Evolutionary conservation across 1,140 invertebrate species (phyloP).

Genomic region (Drosophila pallidifrons): DNA sequence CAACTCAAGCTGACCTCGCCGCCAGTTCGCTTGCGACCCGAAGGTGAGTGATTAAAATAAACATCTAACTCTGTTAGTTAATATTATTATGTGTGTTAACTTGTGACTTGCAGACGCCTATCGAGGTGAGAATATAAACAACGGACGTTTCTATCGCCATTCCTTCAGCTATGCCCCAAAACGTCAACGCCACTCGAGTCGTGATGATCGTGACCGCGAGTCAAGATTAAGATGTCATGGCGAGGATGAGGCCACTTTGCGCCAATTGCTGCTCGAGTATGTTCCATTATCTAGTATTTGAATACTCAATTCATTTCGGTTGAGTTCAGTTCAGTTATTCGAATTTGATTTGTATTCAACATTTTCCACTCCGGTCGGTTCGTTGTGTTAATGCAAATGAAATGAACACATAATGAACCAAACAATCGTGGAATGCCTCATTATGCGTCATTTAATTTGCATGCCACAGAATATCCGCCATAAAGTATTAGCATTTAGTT

Average conservation of each 20-base stretch:
- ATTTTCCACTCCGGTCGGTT: background rate
- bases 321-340: background rate
- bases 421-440: conserved; percentile 37
- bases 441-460: conserved; percentile 75
- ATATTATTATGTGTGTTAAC: too few relatives aligned
- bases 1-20: conserved; percentile 85
- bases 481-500: conserved; percentile 76
- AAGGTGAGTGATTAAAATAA: conserved; percentile 63
- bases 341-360: background rate
- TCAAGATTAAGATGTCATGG: conserved; percentile 85
- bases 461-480: conserved; percentile 54
- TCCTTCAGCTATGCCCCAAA: conserved; percentile 85
- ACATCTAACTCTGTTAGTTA: background rate
- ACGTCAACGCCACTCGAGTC: conserved; percentile 73
- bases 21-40: conserved; percentile 82
- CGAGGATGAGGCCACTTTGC: conserved; percentile 85
- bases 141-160: conserved; percentile 84
- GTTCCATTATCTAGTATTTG: conserved; percentile 43
- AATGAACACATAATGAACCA: conserved; percentile 52
- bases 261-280: conserved; percentile 85
- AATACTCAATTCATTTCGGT: background rate
- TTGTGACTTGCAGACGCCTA: conserved; percentile 64
- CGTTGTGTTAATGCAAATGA: conserved; percentile 25
- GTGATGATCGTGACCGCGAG: conserved; percentile 82
- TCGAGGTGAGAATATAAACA: conserved; percentile 80